Evolutionary conservation across 2,888 invertebrate species (phyloP).

Genomic region (Pelosia muscerda): DNA sequence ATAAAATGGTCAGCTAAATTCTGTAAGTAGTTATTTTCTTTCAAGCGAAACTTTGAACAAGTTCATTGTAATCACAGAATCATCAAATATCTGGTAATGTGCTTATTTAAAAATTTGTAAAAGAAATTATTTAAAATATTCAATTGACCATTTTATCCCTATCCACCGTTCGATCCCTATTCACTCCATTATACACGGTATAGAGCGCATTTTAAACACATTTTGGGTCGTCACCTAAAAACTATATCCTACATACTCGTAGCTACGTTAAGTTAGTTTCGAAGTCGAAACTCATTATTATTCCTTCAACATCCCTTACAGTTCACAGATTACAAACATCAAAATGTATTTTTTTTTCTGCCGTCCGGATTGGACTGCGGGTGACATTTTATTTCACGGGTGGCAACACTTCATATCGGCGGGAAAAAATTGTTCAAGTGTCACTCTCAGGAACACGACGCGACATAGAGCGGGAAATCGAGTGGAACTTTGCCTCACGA

Average conservation of each 20-base stretch:
- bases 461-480: slow-evolving; percentile 43
- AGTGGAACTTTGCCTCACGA: slow-evolving; percentile 24
- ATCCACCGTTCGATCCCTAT: too few relatives aligned
- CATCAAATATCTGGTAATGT: too few relatives aligned
- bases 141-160: too few relatives aligned
- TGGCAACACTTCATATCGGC: slow-evolving; percentile 53
- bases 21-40: too few relatives aligned
- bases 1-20: too few relatives aligned
- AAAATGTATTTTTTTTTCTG: slow-evolving; percentile 16
- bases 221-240: too few relatives aligned
- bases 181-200: too few relatives aligned
- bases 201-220: too few relatives aligned
- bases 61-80: too few relatives aligned
- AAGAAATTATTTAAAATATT: too few relatives aligned
- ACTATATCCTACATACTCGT: neutral
- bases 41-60: too few relatives aligned
- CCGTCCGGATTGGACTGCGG: slow-evolving; percentile 11
- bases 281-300: neutral
- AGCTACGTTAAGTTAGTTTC: neutral
- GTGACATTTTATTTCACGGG: slow-evolving; percentile 58
- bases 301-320: neutral
- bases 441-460: slow-evolving; percentile 59
- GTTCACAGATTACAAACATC: neutral
- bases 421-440: slow-evolving; percentile 73
- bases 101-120: too few relatives aligned